Percentiles rank a stretch among this genome's conserved stretches.
phyloP scores from a whole-genome alignment of 2,113 vertebrate genomes.

The Petroica traversi region DNA sequence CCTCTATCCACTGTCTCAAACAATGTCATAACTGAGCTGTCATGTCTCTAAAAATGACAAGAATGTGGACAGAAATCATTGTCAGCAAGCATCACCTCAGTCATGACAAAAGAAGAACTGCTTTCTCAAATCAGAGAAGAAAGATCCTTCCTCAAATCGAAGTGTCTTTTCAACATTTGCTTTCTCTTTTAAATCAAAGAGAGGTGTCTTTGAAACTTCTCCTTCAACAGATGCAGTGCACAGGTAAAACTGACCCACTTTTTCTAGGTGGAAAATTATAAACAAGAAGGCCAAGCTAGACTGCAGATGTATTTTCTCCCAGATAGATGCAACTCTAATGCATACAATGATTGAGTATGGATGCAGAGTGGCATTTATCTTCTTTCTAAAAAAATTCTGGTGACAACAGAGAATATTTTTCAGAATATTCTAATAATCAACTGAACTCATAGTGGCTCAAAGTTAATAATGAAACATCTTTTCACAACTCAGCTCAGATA shows the following conservation, averaged over 20 bases:
- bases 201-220: background rate
- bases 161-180: background rate
- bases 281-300: background rate
- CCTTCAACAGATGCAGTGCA: background rate
- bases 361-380: background rate
- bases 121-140: background rate
- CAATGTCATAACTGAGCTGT: background rate
- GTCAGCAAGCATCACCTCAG: background rate
- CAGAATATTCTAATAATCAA: background rate
- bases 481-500: background rate
- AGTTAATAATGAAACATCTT: background rate
- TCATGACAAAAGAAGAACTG: background rate
- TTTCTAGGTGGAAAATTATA: background rate
- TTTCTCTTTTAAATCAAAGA: background rate
- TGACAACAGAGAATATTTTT: background rate
- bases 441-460: background rate
- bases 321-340: background rate
- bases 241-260: background rate
- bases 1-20: background rate
- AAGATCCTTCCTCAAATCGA: background rate
- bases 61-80: background rate
- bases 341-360: background rate
- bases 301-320: background rate
- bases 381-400: background rate
- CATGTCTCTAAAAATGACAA: background rate